Base-by-base conservation (phyloP, 2,797 vertebrate genomes). In the Bradypus variegatus region DNA sequence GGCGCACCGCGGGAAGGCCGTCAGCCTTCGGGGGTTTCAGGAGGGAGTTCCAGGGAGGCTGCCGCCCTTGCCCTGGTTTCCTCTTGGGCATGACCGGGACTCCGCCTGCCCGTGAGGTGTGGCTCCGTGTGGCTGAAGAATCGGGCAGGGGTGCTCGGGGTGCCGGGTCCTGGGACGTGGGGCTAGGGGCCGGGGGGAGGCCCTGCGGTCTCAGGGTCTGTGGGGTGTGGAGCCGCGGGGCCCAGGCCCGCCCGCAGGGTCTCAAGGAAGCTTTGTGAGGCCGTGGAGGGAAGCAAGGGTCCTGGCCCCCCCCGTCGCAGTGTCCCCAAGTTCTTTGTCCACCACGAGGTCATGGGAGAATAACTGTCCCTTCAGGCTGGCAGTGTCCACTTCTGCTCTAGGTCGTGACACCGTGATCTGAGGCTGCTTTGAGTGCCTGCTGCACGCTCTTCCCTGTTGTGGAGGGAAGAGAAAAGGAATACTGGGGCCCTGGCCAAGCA, bases 21-120 rank as follows among this genome's bases (percentile, higher is more conserved):
- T 29, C 36, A 12, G 31, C 55, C 10, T 13, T 4, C 4, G 6
- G 8, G 69, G 31, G 16, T 62, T 13, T 36, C 41, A 33, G 31
- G 36, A 64, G n/a, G 25, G 73, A 38, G 64, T 70, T 50, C 31
- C 69, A 53, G 86, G 50, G 75, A 38, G 50, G 23, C 16, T 23
- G 31, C 5, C 4, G 62, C 55, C 38, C 48, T 27, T 23, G 21
- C 38, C 41, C 41, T 62, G 0, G 48, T n/a, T 70, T 58, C 11
- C 6, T 50, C 18, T 10, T 3, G 4, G 3, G 29, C 11, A 16
- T 21, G 2, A 9, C 9, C n/a, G 12, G 58, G 27, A n/a, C 33
- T 33, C 25, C 31, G 1, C 1, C 58, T 29, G 6, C 1, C 0
- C 1, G 1, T 11, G 33, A 70, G 8, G 8, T 2, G 64, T 38